Conservation (phyloP, 2,888 invertebrate species). For the Hipparchia sbordonii region DNA sequence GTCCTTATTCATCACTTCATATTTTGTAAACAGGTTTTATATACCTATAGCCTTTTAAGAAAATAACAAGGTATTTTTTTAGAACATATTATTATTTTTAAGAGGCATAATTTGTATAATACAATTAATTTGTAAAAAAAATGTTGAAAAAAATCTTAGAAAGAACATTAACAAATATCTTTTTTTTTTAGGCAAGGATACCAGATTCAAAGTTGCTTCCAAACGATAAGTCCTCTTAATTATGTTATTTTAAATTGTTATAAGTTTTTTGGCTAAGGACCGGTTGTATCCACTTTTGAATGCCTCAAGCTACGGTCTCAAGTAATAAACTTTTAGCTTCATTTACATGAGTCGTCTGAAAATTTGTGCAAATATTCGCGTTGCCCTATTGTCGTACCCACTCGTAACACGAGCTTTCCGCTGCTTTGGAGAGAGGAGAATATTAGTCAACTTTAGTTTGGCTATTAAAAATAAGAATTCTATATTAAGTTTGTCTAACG, state of each 20-base stretch:
- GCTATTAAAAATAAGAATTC: too few relatives aligned
- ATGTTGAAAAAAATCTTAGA: not conserved
- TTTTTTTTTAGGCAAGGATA: not conserved
- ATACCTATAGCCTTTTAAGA: too few relatives aligned
- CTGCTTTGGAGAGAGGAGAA: too few relatives aligned
- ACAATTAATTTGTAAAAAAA: too few relatives aligned
- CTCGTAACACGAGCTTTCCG: too few relatives aligned
- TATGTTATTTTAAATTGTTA: not conserved
- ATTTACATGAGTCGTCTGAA: too few relatives aligned
- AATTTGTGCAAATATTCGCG: too few relatives aligned
- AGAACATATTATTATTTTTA: not conserved
- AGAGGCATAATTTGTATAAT: not conserved
- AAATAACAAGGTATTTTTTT: constrained; percentile 2
- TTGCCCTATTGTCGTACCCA: too few relatives aligned
- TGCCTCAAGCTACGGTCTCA: too few relatives aligned
- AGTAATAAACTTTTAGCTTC: too few relatives aligned
- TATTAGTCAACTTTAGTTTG: too few relatives aligned
- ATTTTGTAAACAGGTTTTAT: not conserved
- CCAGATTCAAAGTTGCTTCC: not conserved
- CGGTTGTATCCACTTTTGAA: not conserved
- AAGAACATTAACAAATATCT: not conserved
- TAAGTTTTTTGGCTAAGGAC: not conserved
- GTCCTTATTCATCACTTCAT: not conserved
- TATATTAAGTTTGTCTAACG: too few relatives aligned
- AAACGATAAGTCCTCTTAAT: not conserved